phyloP scores from a whole-genome alignment of 2,888 invertebrate species.

The Melinaea marsaeus region DNA sequence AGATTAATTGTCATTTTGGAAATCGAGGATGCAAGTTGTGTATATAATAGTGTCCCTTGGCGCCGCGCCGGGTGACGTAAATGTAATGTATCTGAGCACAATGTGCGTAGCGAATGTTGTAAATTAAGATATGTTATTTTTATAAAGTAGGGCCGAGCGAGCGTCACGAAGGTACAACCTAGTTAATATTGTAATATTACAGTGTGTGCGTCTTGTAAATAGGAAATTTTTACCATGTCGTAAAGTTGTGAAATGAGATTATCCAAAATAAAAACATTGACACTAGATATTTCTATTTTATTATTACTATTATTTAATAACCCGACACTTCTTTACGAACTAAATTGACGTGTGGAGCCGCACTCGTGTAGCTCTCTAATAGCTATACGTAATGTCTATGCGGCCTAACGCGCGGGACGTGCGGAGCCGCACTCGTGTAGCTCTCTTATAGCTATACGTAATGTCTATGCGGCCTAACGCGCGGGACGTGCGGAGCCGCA shows the following conservation, averaged over 20 bases:
- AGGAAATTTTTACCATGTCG: slow-evolving; percentile 72
- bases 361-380: too few species aligned
- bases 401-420: too few species aligned
- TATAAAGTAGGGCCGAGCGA: slow-evolving; percentile 63
- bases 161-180: slow-evolving; percentile 71
- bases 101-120: slow-evolving; percentile 67
- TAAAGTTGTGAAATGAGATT: slow-evolving; percentile 75
- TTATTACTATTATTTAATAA: too few species aligned
- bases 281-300: slow-evolving; percentile 41
- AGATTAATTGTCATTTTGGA: slow-evolving; percentile 26
- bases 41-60: slow-evolving; percentile 45
- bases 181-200: slow-evolving; percentile 64
- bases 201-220: slow-evolving; percentile 69
- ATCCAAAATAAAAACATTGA: slow-evolving; percentile 72
- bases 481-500: too few species aligned
- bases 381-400: too few species aligned
- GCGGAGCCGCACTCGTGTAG: too few species aligned
- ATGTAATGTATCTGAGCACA: slow-evolving; percentile 57
- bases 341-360: too few species aligned
- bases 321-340: too few species aligned
- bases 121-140: slow-evolving; percentile 69
- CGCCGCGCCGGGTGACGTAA: slow-evolving; percentile 39
- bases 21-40: slow-evolving; percentile 34
- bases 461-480: too few species aligned
- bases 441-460: too few species aligned